Conservation (phyloP, 2,888 invertebrate genomes). For the Cheilosia impressa region DNA sequence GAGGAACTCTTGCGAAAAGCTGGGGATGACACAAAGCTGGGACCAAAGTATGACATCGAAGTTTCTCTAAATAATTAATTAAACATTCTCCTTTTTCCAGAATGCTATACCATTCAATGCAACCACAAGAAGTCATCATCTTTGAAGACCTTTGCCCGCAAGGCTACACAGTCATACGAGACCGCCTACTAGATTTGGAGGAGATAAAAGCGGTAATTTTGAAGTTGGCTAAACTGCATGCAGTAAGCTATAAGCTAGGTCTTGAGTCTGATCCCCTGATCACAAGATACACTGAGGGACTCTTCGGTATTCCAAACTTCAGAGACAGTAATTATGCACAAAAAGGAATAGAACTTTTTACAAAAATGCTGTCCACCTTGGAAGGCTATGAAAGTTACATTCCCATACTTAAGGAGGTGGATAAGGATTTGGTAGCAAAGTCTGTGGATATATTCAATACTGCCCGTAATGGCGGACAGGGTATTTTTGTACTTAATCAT, state of each 20-base stretch:
- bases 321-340: slow-evolving; percentile 5
- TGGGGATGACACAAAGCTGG: slow-evolving; percentile 67
- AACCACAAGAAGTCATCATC: slow-evolving; percentile 55
- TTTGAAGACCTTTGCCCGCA: slow-evolving; percentile 64
- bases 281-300: slow-evolving; percentile 11
- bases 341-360: slow-evolving; percentile 6
- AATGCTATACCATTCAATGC: slow-evolving; percentile 41
- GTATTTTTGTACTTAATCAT: slow-evolving; percentile 56
- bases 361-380: slow-evolving; percentile 13
- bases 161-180: slow-evolving; percentile 66
- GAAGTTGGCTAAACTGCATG: slow-evolving; percentile 76
- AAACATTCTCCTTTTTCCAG: not conserved
- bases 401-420: slow-evolving; percentile 7
- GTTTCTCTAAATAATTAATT: not conserved
- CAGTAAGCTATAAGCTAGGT: slow-evolving; percentile 69
- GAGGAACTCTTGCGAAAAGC: slow-evolving; percentile 63
- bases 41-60: slow-evolving; percentile 62
- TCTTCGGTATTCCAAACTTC: slow-evolving; percentile 27
- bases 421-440: slow-evolving; percentile 15
- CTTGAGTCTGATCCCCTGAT: slow-evolving; percentile 34
- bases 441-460: slow-evolving; percentile 46
- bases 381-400: slow-evolving; percentile 26
- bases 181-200: slow-evolving; percentile 40
- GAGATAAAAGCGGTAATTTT: slow-evolving; percentile 58
- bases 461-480: not conserved